phyloP scores from a whole-genome alignment of 37 sponge, comb jelly and placozoan species.

The Chondrilla cf. caribensis region DNA sequence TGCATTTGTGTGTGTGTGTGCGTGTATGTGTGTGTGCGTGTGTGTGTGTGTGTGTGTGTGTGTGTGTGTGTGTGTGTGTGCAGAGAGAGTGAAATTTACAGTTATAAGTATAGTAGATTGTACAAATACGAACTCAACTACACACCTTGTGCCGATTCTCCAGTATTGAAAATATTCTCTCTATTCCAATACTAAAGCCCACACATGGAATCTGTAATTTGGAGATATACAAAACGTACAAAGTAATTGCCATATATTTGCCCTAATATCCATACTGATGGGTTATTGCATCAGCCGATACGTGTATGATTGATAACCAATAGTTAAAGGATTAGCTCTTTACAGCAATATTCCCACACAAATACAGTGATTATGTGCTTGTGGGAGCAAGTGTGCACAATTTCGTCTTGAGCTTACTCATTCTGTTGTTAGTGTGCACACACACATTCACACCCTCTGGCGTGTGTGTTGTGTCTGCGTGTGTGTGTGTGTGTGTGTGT shows the following conservation, averaged over 20 bases:
- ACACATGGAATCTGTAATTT: constrained; percentile 85
- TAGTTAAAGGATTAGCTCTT: too few relatives aligned
- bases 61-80: not conserved
- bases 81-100: too few relatives aligned
- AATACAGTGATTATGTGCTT: too few relatives aligned
- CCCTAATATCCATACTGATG: too few relatives aligned
- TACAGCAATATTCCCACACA: too few relatives aligned
- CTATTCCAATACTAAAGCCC: constrained; percentile 97
- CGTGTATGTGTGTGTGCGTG: not conserved
- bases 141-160: constrained; percentile 68
- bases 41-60: not conserved
- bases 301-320: too few relatives aligned
- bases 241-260: not conserved
- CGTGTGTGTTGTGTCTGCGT: too few relatives aligned
- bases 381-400: too few relatives aligned
- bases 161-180: constrained; percentile 93
- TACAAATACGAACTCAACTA: not conserved
- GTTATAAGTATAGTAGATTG: too few relatives aligned
- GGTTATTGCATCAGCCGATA: too few relatives aligned
- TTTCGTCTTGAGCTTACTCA: too few relatives aligned
- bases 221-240: not conserved
- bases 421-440: not conserved
- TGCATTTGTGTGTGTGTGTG: not conserved
- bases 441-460: too few relatives aligned
- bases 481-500: constrained; percentile 2